phyloP scores from a whole-genome alignment of 2,888 invertebrate genomes.

The Andrena marginata region DNA sequence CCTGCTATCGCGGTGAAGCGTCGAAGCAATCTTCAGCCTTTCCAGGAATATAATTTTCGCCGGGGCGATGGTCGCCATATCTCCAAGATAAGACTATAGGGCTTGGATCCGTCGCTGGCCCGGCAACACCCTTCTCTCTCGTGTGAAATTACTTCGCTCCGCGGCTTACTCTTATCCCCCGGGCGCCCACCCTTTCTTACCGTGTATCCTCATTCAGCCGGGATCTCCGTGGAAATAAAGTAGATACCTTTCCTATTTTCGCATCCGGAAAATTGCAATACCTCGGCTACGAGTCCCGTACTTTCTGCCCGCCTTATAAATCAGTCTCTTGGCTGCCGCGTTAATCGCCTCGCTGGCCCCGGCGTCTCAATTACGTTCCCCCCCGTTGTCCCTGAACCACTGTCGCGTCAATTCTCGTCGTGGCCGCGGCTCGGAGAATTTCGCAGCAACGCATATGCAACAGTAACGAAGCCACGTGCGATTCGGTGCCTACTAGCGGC shows the following conservation, averaged over 20 bases:
- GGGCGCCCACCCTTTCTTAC: constrained; percentile 75
- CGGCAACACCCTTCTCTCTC: constrained; percentile 77
- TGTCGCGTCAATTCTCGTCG: neutral
- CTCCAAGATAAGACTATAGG: constrained; percentile 80
- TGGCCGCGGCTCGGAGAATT: constrained; percentile 13
- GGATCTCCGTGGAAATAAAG: constrained; percentile 83
- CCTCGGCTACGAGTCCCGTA: constrained; percentile 59
- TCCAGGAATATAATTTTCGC: constrained; percentile 83
- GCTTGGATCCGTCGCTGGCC: constrained; percentile 66
- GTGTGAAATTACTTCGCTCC: constrained; percentile 85
- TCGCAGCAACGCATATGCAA: too few relatives aligned
- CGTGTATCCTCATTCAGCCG: constrained; percentile 83
- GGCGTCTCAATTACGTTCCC: constrained; percentile 4
- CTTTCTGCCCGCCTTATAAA: constrained; percentile 59
- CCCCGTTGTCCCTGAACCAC: neutral
- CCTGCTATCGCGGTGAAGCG: constrained; percentile 43
- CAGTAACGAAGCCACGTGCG: too few relatives aligned
- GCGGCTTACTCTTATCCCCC: constrained; percentile 83
- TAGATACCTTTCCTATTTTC: constrained; percentile 84
- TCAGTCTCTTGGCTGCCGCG: constrained; percentile 47
- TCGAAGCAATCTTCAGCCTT: constrained; percentile 80
- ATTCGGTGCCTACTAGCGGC: too few relatives aligned
- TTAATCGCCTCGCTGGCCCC: constrained; percentile 45
- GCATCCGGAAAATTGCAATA: constrained; percentile 83
- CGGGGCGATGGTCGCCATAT: constrained; percentile 74